Evolutionary conservation across 92 coral and sea anemone species (phyloP).

Genomic region (Palythoa heliodiscus): DNA sequence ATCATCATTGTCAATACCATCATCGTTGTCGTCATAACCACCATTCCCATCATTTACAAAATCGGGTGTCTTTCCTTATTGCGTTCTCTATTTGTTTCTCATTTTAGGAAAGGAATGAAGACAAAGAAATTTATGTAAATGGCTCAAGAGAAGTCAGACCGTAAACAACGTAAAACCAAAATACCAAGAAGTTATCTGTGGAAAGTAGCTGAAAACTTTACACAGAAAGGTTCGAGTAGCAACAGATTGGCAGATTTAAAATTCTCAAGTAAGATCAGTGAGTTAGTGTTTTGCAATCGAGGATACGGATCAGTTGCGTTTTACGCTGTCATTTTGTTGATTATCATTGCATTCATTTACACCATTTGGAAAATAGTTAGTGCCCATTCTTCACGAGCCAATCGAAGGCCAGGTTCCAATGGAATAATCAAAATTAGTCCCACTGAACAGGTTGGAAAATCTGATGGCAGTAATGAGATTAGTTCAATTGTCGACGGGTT

Average conservation of each 20-base stretch:
- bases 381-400: conserved; percentile 72
- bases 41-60: no score
- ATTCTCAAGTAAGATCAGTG: conserved; percentile 76
- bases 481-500: neutral
- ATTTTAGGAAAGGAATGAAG: neutral
- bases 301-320: conserved; percentile 93
- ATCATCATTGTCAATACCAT: no score
- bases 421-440: conserved; percentile 66
- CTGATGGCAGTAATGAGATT: neutral
- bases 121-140: neutral
- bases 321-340: conserved; percentile 78
- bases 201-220: conserved; percentile 30
- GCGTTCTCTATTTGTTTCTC: neutral
- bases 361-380: conserved; percentile 95
- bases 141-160: conserved; percentile 30
- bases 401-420: conserved; percentile 76
- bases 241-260: conserved; percentile 39
- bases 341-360: conserved; percentile 80
- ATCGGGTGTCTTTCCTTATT: neutral
- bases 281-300: conserved; percentile 85
- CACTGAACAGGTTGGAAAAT: conserved; percentile 48
- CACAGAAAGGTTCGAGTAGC: conserved; percentile 24
- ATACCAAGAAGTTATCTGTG: conserved; percentile 41
- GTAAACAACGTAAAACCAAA: conserved; percentile 35
- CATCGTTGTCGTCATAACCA: no score